A percentile compares a stretch with the other conserved stretches of the same genome.
phyloP scores from a whole-genome alignment of 1,140 invertebrate species.

The Akabosia matsudoensis region DNA sequence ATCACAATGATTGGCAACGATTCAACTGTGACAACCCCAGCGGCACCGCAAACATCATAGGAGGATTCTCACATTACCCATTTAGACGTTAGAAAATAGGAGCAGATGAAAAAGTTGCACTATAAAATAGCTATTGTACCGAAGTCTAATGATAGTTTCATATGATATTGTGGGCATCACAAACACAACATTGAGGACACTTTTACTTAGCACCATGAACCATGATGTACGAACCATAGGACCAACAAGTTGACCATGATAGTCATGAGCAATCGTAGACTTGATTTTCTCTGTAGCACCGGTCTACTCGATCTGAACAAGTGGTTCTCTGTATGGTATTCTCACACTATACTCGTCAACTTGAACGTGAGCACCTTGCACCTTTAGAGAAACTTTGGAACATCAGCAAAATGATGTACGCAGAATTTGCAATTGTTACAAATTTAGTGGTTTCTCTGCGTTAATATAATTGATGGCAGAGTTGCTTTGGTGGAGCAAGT shows the following conservation, averaged over 20 bases:
- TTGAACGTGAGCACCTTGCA: no score
- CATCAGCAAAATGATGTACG: background rate
- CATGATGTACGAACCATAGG: no score
- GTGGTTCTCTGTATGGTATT: background rate
- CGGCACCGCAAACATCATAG: no score
- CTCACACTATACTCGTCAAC: no score
- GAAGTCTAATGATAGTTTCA: no score
- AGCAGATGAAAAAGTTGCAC: no score
- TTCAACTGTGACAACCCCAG: no score
- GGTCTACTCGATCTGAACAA: background rate
- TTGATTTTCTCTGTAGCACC: background rate
- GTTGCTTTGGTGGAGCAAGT: background rate
- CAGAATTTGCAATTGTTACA: no score
- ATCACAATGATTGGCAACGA: background rate
- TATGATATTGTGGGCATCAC: no score
- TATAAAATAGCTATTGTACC: no score
- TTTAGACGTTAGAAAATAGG: background rate
- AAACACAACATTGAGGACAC: background rate
- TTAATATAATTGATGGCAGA: background rate
- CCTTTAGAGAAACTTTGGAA: no score
- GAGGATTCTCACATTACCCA: background rate
- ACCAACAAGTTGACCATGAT: no score
- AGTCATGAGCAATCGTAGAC: background rate
- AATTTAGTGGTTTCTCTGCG: background rate
- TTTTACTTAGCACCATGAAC: background rate